Base-by-base conservation (phyloP, 1,140 invertebrate genomes). In the Meloidogyne exigua region DNA sequence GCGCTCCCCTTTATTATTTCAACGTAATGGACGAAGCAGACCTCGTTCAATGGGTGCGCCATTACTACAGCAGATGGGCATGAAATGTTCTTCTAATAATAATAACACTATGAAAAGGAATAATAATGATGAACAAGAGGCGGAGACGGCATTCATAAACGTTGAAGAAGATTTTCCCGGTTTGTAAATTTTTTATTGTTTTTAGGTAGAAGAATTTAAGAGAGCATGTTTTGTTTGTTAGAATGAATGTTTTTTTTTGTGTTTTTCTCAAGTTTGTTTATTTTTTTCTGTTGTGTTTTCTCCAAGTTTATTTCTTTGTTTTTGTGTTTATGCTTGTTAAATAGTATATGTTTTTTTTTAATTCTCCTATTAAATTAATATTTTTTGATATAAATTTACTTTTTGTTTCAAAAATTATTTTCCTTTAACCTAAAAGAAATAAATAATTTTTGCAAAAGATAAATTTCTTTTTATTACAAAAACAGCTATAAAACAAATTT, bases 1-100 rank as follows among this genome's bases (percentile, higher is more conserved):
- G 18, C 49, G 49, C 49, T 57, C 49, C 49, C 49, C 49, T 57
- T 57, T 57, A 57, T 57, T 57, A 57, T 57, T 57, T 12, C 49
- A 57, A n/a, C 49, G 49, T 57, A 9, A n/a, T 57, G 49, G 49
- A 57, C 49, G 49, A 57, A 57, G 36, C 9, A 39, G 49, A 57
- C 49, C 49, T 57, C 49, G 49, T 57, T 57, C 49, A 57, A 57
- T 57, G 49, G 49, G 49, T n/a, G 49, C 49, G 49, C 49, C 49
- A n/a, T 57, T 57, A 57, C 49, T 57, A 57, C 49, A 57, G n/a
- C 49, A 57, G 49, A 57, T 57, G 49, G 49, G 49, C 49, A 57
- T 57, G n/a, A 57, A 57, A 57, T 57, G 18, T 10, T 49, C 44
- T 18, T 39, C 36, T 39, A 39, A 39, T 9, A 39, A 39, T 39